A percentile compares a stretch with the other conserved stretches of the same genome.
Evolutionary conservation across 2,888 invertebrate genomes (phyloP).

Genomic region (Netelia inedita): DNA sequence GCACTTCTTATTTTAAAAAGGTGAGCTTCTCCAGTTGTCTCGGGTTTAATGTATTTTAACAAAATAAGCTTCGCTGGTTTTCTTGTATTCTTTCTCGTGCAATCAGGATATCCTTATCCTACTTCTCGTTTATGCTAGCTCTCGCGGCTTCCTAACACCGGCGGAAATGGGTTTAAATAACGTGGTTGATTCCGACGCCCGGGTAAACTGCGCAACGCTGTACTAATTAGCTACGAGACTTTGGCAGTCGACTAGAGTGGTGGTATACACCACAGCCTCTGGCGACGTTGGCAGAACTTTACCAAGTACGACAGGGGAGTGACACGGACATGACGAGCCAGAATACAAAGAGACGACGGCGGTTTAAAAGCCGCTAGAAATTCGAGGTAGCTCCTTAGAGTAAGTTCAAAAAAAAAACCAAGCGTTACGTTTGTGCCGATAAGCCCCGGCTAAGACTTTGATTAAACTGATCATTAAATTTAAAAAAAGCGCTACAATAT

Average conservation of each 20-base stretch:
- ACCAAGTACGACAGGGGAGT: slow-evolving; percentile 23
- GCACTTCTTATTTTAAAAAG: too few relatives aligned
- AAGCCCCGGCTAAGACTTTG: too few relatives aligned
- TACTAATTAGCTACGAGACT: slow-evolving; percentile 64
- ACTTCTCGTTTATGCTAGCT: background rate
- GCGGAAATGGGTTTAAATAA: slow-evolving; percentile 10
- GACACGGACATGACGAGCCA: slow-evolving; percentile 1
- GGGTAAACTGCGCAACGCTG: slow-evolving; percentile 58
- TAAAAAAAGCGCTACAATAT: too few relatives aligned
- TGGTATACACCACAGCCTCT: slow-evolving; percentile 41
- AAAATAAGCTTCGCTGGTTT: background rate
- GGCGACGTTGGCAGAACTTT: slow-evolving; percentile 51
- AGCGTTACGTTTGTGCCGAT: too few relatives aligned
- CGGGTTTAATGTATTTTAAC: too few relatives aligned
- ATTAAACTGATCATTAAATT: too few relatives aligned
- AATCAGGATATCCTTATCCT: background rate
- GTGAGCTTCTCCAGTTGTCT: too few relatives aligned
- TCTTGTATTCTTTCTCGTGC: background rate
- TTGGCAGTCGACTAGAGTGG: slow-evolving; percentile 43
- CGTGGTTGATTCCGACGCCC: slow-evolving; percentile 32
- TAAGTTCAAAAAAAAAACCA: background rate
- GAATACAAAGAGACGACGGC: background rate
- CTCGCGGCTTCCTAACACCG: background rate
- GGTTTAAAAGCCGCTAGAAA: background rate
- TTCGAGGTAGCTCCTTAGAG: background rate